Conservation (phyloP, 2,113 vertebrate genomes). For the Prunella himalayana region DNA sequence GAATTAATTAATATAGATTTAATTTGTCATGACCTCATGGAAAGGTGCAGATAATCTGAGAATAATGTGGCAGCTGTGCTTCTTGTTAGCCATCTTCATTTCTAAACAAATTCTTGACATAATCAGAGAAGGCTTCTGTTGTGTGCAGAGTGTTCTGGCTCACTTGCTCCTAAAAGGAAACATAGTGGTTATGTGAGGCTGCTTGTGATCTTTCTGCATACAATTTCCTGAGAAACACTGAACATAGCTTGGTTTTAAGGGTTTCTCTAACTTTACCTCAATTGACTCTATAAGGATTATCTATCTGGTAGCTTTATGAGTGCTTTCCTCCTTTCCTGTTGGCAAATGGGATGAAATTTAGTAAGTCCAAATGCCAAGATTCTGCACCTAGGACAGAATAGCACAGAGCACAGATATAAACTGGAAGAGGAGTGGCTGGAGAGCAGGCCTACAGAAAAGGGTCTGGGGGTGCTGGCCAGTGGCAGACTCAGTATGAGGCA, state of each 20-base stretch:
- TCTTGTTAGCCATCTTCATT: not conserved
- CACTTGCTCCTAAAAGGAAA: not conserved
- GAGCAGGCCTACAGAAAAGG: not conserved
- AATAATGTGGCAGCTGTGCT: not conserved
- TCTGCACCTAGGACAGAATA: not conserved
- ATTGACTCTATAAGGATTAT: fast-evolving
- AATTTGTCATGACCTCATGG: not conserved
- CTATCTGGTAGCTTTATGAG: not conserved
- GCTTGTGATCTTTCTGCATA: not conserved
- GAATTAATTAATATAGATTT: not conserved
- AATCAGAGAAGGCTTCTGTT: not conserved
- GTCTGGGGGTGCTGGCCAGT: not conserved
- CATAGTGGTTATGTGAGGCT: not conserved
- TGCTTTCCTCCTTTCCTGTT: not conserved
- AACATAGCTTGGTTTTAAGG: not conserved
- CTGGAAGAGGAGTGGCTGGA: not conserved
- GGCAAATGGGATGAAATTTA: not conserved
- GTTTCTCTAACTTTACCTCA: not conserved
- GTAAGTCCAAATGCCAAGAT: not conserved
- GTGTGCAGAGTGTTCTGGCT: not conserved
- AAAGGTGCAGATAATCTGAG: not conserved
- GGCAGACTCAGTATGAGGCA: not conserved
- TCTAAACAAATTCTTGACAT: not conserved
- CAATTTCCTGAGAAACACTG: not conserved
- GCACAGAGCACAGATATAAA: fast-evolving